Evolutionary conservation across 1,140 invertebrate genomes (phyloP).

Genomic region (Adoxophyes honmai): DNA sequence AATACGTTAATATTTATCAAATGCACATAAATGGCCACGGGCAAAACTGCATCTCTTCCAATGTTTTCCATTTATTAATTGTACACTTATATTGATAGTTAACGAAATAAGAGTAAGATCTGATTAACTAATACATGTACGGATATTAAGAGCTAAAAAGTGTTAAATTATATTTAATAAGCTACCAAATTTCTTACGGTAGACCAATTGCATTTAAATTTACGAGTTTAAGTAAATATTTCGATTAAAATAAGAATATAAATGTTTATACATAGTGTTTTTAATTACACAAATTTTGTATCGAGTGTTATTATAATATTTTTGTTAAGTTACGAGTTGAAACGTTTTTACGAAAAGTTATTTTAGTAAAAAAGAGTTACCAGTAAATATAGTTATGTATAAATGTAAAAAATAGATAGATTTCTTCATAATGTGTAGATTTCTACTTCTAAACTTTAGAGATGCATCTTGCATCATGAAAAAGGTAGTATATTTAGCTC

Average conservation of each 20-base stretch:
- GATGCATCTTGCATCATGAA: no score
- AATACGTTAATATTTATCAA: no score
- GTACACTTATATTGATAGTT: no score
- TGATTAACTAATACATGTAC: background rate
- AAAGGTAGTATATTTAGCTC: no score
- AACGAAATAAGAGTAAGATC: background rate
- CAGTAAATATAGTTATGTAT: background rate
- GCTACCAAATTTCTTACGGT: background rate
- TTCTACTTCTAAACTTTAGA: background rate
- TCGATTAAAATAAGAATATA: constrained; percentile 23
- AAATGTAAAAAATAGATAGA: background rate
- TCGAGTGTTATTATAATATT: constrained; percentile 29
- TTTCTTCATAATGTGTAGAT: background rate
- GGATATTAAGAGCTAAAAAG: no score
- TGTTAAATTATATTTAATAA: no score
- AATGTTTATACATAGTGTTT: constrained; percentile 45
- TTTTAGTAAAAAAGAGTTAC: background rate
- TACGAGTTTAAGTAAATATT: constrained; percentile 15
- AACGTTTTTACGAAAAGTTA: constrained; percentile 6
- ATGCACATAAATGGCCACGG: constrained; percentile 4
- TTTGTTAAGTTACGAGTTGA: constrained; percentile 28
- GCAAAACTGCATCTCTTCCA: constrained; percentile 25
- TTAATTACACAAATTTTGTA: constrained; percentile 44
- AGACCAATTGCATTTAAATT: constrained; percentile 33
- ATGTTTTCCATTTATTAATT: constrained; percentile 23